Base-by-base conservation (phyloP, 2,113 vertebrate species). In the Myotis yumanensis region DNA sequence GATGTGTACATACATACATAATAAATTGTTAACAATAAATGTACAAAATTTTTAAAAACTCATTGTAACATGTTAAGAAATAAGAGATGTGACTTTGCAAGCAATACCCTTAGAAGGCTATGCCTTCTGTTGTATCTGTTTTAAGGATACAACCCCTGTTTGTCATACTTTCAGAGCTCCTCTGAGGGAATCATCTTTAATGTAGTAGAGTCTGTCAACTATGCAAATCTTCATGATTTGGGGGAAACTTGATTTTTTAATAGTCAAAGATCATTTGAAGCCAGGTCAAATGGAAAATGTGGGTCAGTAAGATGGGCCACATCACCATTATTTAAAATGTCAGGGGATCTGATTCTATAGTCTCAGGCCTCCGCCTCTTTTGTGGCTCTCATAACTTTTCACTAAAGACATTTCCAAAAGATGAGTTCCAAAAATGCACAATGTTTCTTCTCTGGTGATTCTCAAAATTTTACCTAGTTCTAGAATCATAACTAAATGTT, bases 381-480 rank as follows among this genome's bases (percentile, higher is more conserved):
- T 84, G 15, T 7, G n/a, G 28, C n/a, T 11, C 20, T 87, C 37
- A 11, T 11, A 30, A 84, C 28, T 80, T 95, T 62, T 89, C 32
- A 80, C 37, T 73, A 86, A 87, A 80, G 8, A 4, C 4, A 17
- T 20, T 69, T 83, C 43, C n/a, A 77, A 90, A 89, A 76, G 35
- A 40, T 46, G 40, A 95, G 15, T 83, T 79, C 59, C 84, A 72
- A 72, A 95, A 77, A 88, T 43, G 15, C n/a, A 89, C 16, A 85
- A n/a, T 16, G 4, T 84, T 28, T 64, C 54, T 72, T 46, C 12
- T 46, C 48, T 32, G 23, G 30, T 66, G 35, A 84, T 46, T 82
- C 17, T 75, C 80, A 73, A 57, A 30, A 37, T 35, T 28, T 69
- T 92, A 72, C 52, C n/a, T 15, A 88, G 68, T 66, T 89, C 46